These are phyloP conservation scores for Naso thynnoides DNA, from an alignment of 2,797 vertebrate genomes.

Conservation along the genomic window DNA sequence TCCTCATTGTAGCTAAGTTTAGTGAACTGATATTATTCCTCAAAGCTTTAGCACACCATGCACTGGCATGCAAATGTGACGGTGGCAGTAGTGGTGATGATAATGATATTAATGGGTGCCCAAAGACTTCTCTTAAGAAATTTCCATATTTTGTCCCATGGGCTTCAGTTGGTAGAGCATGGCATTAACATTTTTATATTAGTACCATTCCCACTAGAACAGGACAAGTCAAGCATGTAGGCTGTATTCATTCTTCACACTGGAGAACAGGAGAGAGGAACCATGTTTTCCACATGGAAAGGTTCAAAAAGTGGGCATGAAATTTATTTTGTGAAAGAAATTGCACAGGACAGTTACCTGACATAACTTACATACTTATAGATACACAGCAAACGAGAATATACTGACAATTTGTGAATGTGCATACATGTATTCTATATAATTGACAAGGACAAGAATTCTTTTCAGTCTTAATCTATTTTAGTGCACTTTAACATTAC, in stretches of 20 bases:
- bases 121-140: slow-evolving; percentile 62
- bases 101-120: slow-evolving; percentile 74
- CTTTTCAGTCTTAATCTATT: background rate
- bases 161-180: slow-evolving; percentile 59
- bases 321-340: slow-evolving; percentile 24
- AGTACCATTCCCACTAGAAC: slow-evolving; percentile 63
- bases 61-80: slow-evolving; percentile 49
- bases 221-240: slow-evolving; percentile 57
- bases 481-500: background rate
- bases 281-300: slow-evolving; percentile 30
- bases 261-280: slow-evolving; percentile 19
- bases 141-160: slow-evolving; percentile 71
- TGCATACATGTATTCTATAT: background rate
- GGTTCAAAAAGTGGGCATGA: slow-evolving; percentile 5
- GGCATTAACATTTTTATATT: slow-evolving; percentile 75
- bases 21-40: slow-evolving; percentile 24
- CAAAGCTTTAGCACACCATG: slow-evolving; percentile 37
- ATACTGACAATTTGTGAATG: background rate
- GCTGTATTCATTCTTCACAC: slow-evolving; percentile 45
- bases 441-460: background rate
- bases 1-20: slow-evolving; percentile 9
- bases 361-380: background rate
- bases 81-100: slow-evolving; percentile 50
- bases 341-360: background rate
- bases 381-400: background rate